Evolutionary conservation across 2,113 vertebrate genomes (phyloP), one percentile per base, ranked within the genome.

Genomic region (Urocitellus parryii): DNA sequence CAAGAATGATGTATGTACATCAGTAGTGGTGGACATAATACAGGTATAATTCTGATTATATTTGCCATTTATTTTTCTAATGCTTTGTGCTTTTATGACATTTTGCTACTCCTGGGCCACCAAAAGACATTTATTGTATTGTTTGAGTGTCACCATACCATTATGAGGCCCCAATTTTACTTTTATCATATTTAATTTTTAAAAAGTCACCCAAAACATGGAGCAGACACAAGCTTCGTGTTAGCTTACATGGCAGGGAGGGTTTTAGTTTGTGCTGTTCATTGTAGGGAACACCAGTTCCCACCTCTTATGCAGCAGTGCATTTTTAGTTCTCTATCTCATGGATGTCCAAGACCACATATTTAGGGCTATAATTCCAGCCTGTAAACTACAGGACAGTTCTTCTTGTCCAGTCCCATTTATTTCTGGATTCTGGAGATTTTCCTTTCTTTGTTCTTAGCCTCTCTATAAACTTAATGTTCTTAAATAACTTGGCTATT

Each of bases 401-500:
- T 34, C 2, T 3, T 25, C 24, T 65, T n/a, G 32, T 39, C 42
- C 13, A 2, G 18, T 56, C 17, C 9, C 51, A 42, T n/a, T 56
- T 61, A 18, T 82, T 90, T 51, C 27, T 48, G 10, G 24, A 22
- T 18, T 34, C 1, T 84, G 32, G 12, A 37, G 8, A 87, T 39
- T 84, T 73, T 95, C 4, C 53, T 67, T 45, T 74, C 34, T 80
- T 25, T 67, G 25, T 89, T 65, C 67, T 22, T 48, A 51, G 8
- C 8, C 27, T 63, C 1, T 53, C 10, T 29, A 9, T 42, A 68
- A 80, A 39, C 67, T 67, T 73, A 92, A 29, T 10, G 1, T 63
- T 88, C 27, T 84, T 34, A 70, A 88, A 81, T 95, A 65, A 58
- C 91, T 91, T 65, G 25, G 42, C 67, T 90, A 14, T 42, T 45